Evolutionary conservation across 2,888 invertebrate genomes (phyloP).

Genomic region (Coelogynopora nodosa): DNA sequence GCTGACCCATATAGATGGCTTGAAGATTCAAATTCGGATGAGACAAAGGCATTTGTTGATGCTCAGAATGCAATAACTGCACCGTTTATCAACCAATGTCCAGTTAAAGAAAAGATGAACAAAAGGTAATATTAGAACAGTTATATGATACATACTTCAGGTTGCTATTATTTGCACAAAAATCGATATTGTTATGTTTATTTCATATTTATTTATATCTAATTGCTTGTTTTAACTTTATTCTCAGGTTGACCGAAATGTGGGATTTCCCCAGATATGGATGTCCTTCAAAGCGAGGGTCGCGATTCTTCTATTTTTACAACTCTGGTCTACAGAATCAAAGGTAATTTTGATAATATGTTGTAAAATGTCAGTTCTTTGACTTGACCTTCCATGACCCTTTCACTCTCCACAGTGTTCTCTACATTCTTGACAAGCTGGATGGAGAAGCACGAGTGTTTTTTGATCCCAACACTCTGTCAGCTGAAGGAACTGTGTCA

Average conservation of each 20-base stretch:
- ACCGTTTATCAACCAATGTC: too few relatives aligned
- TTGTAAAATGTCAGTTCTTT: not conserved
- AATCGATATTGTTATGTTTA: too few relatives aligned
- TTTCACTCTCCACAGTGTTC: constrained; percentile 69
- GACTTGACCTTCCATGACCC: not conserved
- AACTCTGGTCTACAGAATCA: constrained; percentile 96
- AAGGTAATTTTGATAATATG: constrained; percentile 65
- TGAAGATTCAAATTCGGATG: too few relatives aligned
- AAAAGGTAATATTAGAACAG: too few relatives aligned
- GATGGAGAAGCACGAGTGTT: constrained; percentile 73
- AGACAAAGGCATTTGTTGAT: too few relatives aligned
- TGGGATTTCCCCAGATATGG: constrained; percentile 96
- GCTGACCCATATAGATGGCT: too few relatives aligned
- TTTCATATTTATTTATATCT: not conserved
- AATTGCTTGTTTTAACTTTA: constrained; percentile 37
- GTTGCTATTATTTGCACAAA: too few relatives aligned
- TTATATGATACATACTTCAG: too few relatives aligned
- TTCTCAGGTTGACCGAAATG: constrained; percentile 72
- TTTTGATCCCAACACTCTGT: constrained; percentile 87
- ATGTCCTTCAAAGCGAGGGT: constrained; percentile 77
- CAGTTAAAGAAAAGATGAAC: too few relatives aligned
- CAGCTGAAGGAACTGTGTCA: constrained; percentile 69
- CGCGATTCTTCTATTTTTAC: constrained; percentile 81
- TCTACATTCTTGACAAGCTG: constrained; percentile 79
- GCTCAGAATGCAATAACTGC: too few relatives aligned